Base-by-base conservation (phyloP, 1,140 invertebrate genomes). In the Sinonovacula constricta region DNA sequence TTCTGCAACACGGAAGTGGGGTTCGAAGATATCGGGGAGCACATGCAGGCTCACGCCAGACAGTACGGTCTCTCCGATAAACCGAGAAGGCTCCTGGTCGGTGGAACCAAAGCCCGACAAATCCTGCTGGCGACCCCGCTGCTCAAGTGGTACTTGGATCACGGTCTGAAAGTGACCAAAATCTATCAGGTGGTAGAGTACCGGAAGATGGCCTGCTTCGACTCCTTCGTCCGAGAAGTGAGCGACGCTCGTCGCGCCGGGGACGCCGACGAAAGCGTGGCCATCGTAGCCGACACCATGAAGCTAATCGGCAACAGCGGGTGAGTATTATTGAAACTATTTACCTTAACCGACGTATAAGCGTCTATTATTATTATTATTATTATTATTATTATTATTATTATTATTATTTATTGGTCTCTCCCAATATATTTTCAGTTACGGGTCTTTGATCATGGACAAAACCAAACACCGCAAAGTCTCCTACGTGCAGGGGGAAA, bases 61-160 rank as follows among this genome's bases (percentile, higher is more conserved):
- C 7, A 67, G 33, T 36, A 71, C 51, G 34, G 77, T 10, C 49
- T 83, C 0, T 56, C 68, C 1, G 51, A 66, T 14, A 45, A 68
- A 18, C 81, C 83, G 0, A 34, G 79, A 54, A n/a, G 69, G 14
- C 39, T 71, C 0, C 22, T 85, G 28, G 74, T 85, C 0, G 71
- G 76, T 3, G 77, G 83, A 1, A 80, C 63, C 26, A 65, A 36
- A 39, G 83, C 66, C 3, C 26, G 74, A n/a, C 59, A 82, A 59
- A 83, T 85, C 26, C 49, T 82, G 0, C 68, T 85, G 18, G 68
- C 77, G n/a, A 83, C 83, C 0, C 83, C 83, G 3, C 65, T 85
- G 14, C 36, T 85, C 3, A 63, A 68, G 71, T 85, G 83, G 76
- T 85, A 83, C 62, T 33, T 85, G 51, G 24, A 69, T 33, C 67